Base-by-base conservation (phyloP, 2,113 vertebrate species). In the Silurus asotus region DNA sequence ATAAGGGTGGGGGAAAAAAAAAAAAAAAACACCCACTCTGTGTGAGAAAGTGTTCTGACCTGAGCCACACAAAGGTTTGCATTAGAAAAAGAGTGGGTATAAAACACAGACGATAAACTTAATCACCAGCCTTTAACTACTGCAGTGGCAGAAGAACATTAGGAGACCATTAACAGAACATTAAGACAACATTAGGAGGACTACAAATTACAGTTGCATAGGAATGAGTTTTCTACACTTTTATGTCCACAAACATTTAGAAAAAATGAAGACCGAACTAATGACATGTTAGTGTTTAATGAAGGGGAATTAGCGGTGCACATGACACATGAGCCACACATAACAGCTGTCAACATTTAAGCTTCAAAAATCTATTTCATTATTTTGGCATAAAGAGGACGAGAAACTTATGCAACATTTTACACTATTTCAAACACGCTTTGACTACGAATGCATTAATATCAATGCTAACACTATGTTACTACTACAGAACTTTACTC, bases 81-180 rank as follows among this genome's bases (percentile, higher is more conserved):
- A 20, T 80, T 37, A 28, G 23, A 75, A 69, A 56, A 77, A 48
- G 51, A 55, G 53, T 74, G 67, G 9, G 65, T 78, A 87, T 84
- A 82, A 85, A 85, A 90, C 86, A 91, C 91, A 91, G 85, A 89
- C 70, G 65, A 89, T 91, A 89, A 89, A 92, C 61, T 90, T 90
- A 89, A 91, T 88, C 84, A 81, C 85, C 53, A 25, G 61, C 76
- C 72, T 82, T 62, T 56, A 77, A 76, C 82, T 81, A 58, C 77
- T 77, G 25, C 74, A 55, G 5, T 23, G 51, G 62, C 84, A 80
- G n/a, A 80, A 48, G 64, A 80, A 80, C 84, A 88, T 84, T 86
- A 85, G 72, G 67, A 83, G 49, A 75, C 84, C 87, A 88, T 90
- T 90, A 90, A 23, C 70, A 81, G 20, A 84, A 83, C 70, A 72